Base-by-base conservation (phyloP, 2,888 invertebrate genomes). In the Entomobrya proxima region DNA sequence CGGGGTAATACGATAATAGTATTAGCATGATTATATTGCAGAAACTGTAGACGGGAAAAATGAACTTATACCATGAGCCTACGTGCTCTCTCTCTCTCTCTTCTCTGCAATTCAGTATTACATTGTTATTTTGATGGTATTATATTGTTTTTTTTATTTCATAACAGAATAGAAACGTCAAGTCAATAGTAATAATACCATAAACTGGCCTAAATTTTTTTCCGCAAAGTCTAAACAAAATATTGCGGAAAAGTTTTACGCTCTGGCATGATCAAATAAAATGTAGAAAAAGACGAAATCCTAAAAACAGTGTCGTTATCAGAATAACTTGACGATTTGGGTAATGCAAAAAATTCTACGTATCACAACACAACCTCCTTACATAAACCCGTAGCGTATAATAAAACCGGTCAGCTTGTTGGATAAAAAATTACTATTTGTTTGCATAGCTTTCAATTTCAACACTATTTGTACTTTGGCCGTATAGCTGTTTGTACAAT, bases 131-230 rank as follows among this genome's bases (percentile, higher is more conserved):
- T 67, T 67, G 21, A 37, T 67, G 40, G 50, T 35, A 52, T 32
- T 24, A 69, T n/a, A 24, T 40, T 37, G 35, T 52, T 52, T 35
- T 75, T 75, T 69, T 30, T 32, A 47, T 47, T 75, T 75, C 75
- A 40, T 75, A 75, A 75, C 75, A 69, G 24, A 61, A 61, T 24
- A 72, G 11, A 75, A 37, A 82, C 44, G 47, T 75, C 35, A 50
- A 64, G 47, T 40, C 67, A 75, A 75, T 64, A 75, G 64, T 55
- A 75, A 61, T 61, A 76, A 76, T n/a, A 27, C 55, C 52, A 85
- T 72, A 78, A 84, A 85, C 58, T 85, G 78, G 58, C 78, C 84
- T 74, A 78, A 74, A 61, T 85, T 85, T 85, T 79, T 77, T 78
- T 47, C 61, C 40, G 77, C 84, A 78, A 78, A 85, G 61, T 72